These are phyloP conservation scores for Colostygia pectinataria DNA, from an alignment of 2,888 invertebrate genomes.

Conservation along the genomic window DNA sequence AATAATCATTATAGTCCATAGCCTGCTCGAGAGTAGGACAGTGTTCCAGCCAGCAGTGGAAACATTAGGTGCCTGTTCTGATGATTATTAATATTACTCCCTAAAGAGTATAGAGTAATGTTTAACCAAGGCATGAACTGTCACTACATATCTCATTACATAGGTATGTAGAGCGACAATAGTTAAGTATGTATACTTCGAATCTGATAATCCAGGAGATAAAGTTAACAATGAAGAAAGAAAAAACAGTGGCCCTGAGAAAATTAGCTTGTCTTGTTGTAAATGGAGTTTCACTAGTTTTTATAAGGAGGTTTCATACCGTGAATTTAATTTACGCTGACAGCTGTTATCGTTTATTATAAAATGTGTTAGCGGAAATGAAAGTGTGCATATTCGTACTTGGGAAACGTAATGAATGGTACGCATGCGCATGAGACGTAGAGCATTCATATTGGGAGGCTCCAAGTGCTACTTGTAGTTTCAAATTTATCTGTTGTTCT, in stretches of 20 bases:
- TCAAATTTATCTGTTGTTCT: too few relatives aligned
- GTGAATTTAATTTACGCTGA: constrained; percentile 45
- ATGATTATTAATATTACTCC: too few relatives aligned
- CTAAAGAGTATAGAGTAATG: too few relatives aligned
- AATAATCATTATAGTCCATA: too few relatives aligned
- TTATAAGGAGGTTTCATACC: constrained; percentile 48
- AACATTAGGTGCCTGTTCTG: too few relatives aligned
- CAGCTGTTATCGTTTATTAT: constrained; percentile 33
- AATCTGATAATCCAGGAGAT: constrained; percentile 36
- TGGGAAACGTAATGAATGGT: constrained; percentile 29
- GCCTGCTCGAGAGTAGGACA: too few relatives aligned
- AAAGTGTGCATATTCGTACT: constrained; percentile 25
- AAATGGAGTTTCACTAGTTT: constrained; percentile 57
- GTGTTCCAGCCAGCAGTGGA: too few relatives aligned
- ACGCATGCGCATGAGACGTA: too few relatives aligned
- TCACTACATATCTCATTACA: too few relatives aligned
- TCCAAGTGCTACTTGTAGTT: not conserved
- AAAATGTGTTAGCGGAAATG: constrained; percentile 35
- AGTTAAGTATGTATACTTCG: constrained; percentile 24
- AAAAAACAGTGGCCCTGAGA: constrained; percentile 56
- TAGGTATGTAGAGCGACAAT: constrained; percentile 10
- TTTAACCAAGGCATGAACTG: too few relatives aligned
- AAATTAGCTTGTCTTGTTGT: constrained; percentile 52
- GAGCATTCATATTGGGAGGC: constrained; percentile 25
- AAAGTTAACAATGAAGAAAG: constrained; percentile 44